Evolutionary conservation across 2,888 invertebrate genomes (phyloP).

Genomic region (Noctua pronuba): DNA sequence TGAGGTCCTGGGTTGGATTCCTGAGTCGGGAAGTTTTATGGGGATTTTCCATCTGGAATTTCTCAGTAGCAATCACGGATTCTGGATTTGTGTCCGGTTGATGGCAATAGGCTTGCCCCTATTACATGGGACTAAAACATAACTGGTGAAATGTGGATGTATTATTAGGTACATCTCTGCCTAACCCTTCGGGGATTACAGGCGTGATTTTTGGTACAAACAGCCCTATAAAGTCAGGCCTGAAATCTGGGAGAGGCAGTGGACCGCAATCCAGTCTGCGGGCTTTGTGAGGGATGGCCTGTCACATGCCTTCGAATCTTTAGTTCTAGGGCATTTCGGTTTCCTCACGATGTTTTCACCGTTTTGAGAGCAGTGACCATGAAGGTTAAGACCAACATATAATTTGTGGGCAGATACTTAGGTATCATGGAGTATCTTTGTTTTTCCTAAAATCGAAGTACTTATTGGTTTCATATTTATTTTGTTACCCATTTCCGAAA

Average conservation of each 20-base stretch:
- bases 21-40: too few species aligned
- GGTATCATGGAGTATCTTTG: background rate
- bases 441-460: background rate
- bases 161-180: too few species aligned
- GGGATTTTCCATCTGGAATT: too few species aligned
- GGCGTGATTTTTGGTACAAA: too few species aligned
- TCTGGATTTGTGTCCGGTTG: too few species aligned
- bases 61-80: too few species aligned
- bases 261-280: background rate
- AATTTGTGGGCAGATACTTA: background rate
- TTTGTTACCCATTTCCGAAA: constrained; percentile 35
- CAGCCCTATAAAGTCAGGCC: background rate
- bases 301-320: background rate
- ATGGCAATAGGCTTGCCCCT: too few species aligned
- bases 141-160: too few species aligned
- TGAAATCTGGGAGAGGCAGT: background rate
- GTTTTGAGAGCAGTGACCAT: background rate
- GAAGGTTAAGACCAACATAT: background rate
- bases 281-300: background rate
- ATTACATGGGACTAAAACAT: too few species aligned
- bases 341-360: background rate
- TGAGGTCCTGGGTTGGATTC: too few species aligned
- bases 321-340: background rate
- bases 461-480: constrained; percentile 14
- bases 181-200: too few species aligned